Evolutionary conservation across 2,797 vertebrate genomes (phyloP), one percentile per base, ranked within the genome.

Genomic region (Australoheros facetus): DNA sequence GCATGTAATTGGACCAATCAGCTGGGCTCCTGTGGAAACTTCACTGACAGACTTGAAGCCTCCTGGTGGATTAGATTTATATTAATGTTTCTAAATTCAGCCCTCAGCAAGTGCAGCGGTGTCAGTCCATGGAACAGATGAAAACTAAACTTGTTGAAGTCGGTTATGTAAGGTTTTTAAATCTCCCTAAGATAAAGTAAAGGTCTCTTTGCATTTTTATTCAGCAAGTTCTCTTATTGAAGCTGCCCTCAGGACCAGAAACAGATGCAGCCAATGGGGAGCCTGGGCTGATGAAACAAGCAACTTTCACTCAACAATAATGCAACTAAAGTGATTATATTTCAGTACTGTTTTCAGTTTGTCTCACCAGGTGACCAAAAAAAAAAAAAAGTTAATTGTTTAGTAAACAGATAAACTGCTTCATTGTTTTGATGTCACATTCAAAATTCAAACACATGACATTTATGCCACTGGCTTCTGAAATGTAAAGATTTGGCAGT

Each of bases 1-100:
- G 76, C 70, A 69, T 78, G 81, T 85, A 87, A 90, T 93, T 85
- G 87, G 77, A 60, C 34, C 60, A 17, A 84, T 88, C 79, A 74
- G 78, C 71, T 12, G 54, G 54, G 80, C 70, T 83, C 84, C 70
- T 82, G 45, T 45, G 58, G 51, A 56, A 34, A 56, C 66, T 72
- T 42, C 73, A 3, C 77, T 75, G 80, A 84, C 80, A 73, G 86
- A 88, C 79, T 85, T 30, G 3, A 58, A 66, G 81, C 85, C 71
- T 88, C 51, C 79, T 83, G 89, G 82, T 77, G 82, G 54, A 73
- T 77, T 71, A 56, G 79, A 85, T 84, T 87, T 77, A 87, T 88
- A 85, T 86, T 85, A 84, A 86, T 72, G 78, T 78, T 66, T 6
- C 86, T 83, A 78, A 89, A 90, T 80, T 79, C 76, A 59, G 34